These are phyloP conservation scores for Herpailurus yagouaroundi DNA, from an alignment of 2,113 vertebrate species.

Conservation along the genomic window DNA sequence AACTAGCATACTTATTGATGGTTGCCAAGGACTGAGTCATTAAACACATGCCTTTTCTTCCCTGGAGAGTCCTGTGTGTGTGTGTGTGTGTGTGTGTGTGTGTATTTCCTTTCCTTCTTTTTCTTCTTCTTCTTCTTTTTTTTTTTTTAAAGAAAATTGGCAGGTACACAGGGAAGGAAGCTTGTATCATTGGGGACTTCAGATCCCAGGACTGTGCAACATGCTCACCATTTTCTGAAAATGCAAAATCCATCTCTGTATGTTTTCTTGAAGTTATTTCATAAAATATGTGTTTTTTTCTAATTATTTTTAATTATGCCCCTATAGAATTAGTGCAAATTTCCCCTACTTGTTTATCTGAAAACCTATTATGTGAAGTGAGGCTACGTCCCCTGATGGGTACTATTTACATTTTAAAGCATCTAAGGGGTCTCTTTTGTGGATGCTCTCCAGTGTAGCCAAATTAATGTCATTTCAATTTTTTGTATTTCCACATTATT, in stretches of 20 bases:
- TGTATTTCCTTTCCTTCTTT: not conserved
- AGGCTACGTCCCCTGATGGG: not conserved
- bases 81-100: not conserved
- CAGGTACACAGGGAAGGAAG: conserved; percentile 48
- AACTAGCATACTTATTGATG: conserved; percentile 44
- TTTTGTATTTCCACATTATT: conserved; percentile 51
- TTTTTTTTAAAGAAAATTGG: not conserved
- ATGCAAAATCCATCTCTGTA: conserved; percentile 35
- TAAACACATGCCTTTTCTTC: conserved; percentile 51
- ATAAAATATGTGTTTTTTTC: conserved; percentile 28
- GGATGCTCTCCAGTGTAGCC: not conserved
- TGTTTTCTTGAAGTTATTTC: conserved; percentile 59
- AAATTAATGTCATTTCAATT: conserved; percentile 59
- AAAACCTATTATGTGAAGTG: conserved; percentile 34
- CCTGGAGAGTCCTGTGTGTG: conserved; percentile 31
- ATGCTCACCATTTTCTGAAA: conserved; percentile 30
- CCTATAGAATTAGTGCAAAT: conserved; percentile 68
- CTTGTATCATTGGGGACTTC: not conserved
- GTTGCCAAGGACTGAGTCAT: conserved; percentile 66
- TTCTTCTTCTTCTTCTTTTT: not conserved
- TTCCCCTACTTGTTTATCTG: conserved; percentile 55
- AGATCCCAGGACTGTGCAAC: not conserved
- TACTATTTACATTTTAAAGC: conserved; percentile 70
- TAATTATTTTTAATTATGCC: conserved; percentile 78
- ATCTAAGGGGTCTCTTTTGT: conserved; percentile 4